Percentiles rank a stretch among this genome's conserved stretches.
Evolutionary conservation across 2,888 invertebrate species (phyloP).

Genomic region (Tryphoninae sp.): DNA sequence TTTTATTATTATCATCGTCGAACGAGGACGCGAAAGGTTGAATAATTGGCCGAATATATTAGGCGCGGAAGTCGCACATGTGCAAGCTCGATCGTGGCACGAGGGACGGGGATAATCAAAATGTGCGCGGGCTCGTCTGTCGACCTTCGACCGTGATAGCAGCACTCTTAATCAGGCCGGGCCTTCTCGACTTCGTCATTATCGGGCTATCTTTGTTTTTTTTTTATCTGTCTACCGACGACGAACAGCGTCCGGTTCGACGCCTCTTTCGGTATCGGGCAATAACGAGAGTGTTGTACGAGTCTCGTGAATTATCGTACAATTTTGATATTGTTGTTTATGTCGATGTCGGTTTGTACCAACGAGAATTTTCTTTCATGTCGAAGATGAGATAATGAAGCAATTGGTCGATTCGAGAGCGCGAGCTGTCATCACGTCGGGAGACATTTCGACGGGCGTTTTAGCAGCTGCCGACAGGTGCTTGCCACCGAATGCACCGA

Average conservation of each 20-base stretch:
- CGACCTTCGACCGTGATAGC: constrained; percentile 4
- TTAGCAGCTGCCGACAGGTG: constrained; percentile 77
- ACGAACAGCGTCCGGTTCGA: background rate
- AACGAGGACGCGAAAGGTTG: too few relatives aligned
- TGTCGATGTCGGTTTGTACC: background rate
- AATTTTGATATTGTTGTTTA: too few relatives aligned
- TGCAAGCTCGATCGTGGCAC: too few relatives aligned
- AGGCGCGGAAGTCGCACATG: too few relatives aligned
- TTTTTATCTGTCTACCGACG: background rate
- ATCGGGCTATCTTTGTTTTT: background rate
- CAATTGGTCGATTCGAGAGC: constrained; percentile 86
- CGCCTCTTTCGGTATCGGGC: too few relatives aligned
- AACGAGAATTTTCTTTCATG: background rate
- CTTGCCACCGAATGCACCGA: constrained; percentile 63
- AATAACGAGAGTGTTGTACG: too few relatives aligned
- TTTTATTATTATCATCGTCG: too few relatives aligned
- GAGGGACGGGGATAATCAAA: background rate
- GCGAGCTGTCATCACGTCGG: constrained; percentile 85
- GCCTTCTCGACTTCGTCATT: constrained; percentile 9
- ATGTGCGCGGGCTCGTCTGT: constrained; percentile 4
- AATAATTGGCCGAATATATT: too few relatives aligned
- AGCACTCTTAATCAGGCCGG: background rate
- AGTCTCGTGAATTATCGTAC: too few relatives aligned
- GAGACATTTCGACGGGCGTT: constrained; percentile 83
- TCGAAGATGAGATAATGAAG: constrained; percentile 87